Percentiles rank a stretch among this genome's conserved stretches.
Conservation (phyloP, 1,140 invertebrate species). For the Venustaconcha ellipsiformis region DNA sequence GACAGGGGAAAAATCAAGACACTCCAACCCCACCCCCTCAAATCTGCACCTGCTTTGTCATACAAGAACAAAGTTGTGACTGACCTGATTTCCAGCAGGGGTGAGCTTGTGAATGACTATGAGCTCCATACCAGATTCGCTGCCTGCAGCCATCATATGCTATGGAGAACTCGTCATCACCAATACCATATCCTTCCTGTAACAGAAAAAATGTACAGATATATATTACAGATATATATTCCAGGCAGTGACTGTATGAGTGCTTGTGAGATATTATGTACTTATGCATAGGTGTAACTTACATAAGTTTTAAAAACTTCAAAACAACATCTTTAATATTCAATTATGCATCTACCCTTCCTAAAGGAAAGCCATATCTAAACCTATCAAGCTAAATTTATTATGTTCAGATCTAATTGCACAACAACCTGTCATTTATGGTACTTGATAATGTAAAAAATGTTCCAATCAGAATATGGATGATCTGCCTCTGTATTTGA, state of each 20-base stretch:
- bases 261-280: neutral
- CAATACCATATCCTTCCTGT: constrained; percentile 95
- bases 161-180: constrained; percentile 90
- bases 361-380: too few species aligned
- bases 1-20: too few species aligned
- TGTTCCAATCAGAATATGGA: too few species aligned
- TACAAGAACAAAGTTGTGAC: neutral
- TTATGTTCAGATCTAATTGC: too few species aligned
- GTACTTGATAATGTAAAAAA: too few species aligned
- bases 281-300: neutral
- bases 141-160: constrained; percentile 93
- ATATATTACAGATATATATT: too few species aligned
- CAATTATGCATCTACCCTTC: neutral
- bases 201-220: constrained; percentile 22
- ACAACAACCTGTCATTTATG: too few species aligned
- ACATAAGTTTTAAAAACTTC: neutral
- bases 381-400: too few species aligned
- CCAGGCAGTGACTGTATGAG: neutral
- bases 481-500: too few species aligned
- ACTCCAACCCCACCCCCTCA: too few species aligned
- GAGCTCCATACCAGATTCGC: constrained; percentile 90
- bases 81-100: constrained; percentile 81
- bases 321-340: neutral
- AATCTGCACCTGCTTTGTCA: too few species aligned
- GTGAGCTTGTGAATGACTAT: constrained; percentile 77